Evolutionary conservation across 2,113 vertebrate species (phyloP).

Genomic region (Spheniscus mendiculus): DNA sequence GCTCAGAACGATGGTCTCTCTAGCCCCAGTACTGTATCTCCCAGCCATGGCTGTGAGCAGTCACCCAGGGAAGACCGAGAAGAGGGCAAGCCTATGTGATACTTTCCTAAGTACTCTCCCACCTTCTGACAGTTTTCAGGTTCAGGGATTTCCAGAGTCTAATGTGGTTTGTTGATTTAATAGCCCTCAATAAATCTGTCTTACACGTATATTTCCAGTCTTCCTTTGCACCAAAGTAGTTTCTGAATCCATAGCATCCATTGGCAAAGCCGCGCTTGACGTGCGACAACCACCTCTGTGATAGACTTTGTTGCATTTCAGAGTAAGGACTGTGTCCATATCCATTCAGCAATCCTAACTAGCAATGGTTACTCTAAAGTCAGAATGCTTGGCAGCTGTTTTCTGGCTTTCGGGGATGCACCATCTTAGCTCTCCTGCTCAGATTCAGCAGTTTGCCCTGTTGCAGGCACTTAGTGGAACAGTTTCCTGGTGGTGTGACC

Average conservation of each 20-base stretch:
- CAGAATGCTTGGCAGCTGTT: background rate
- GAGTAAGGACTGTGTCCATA: accelerated
- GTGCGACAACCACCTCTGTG: background rate
- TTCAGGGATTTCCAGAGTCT: background rate
- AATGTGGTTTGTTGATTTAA: background rate
- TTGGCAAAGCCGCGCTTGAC: background rate
- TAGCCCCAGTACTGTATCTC: background rate
- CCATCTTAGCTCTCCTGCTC: background rate
- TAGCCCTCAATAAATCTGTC: background rate
- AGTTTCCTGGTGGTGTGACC: background rate
- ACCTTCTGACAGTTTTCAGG: background rate
- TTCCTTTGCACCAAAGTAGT: background rate
- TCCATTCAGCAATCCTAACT: background rate
- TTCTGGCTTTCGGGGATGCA: background rate
- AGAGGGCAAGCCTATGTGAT: accelerated
- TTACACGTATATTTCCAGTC: accelerated
- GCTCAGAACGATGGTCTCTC: background rate
- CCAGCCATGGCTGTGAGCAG: background rate
- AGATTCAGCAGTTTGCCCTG: background rate
- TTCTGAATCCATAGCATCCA: background rate
- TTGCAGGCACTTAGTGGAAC: background rate
- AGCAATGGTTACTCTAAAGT: accelerated
- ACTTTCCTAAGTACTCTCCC: background rate
- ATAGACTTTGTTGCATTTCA: background rate
- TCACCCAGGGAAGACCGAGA: background rate